Evolutionary conservation across 2,113 vertebrate genomes (phyloP), one percentile per base, ranked within the genome.

Genomic region (Pardalotus punctatus): DNA sequence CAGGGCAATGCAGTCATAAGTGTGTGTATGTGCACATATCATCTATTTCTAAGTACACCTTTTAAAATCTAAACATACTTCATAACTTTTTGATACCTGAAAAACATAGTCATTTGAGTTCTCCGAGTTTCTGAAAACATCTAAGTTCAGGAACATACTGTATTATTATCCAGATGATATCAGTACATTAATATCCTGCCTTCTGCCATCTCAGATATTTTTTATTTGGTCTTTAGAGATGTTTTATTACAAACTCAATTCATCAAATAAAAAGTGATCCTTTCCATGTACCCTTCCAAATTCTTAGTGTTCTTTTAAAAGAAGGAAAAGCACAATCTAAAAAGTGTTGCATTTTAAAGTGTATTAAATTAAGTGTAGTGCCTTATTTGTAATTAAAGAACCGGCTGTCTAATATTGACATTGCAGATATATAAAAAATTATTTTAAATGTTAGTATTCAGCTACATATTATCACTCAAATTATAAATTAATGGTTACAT

Each of bases 151-250:
- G 90, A 90, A 95, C 90, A 72, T 45, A 31, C 18, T 86, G 92
- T 92, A 83, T 95, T 96, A 90, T 93, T 95, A 88, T 27, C 88
- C 65, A 94, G 96, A 97, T 97, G 1, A 16, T 97, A 97, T 97
- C 94, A 81, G 40, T 78, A 65, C 40, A 54, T 79, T 97, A 96
- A 97, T 97, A 97, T 97, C 96, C 96, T 97, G 93, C 36, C 56
- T 95, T 93, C 72, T 86, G 64, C 36, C 56, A 64, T 90, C 79
- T 84, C 76, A 92, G 88, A 88, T 73, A 88, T 74, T 88, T 90
- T 91, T 71, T 76, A 76, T 92, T 93, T 90, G 47, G 76, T 94
- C 48, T 88, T 93, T 83, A 51, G 27, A 80, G 31, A 6, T 51
- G 74, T 90, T 93, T 94, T 91, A 81, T 96, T 84, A 86, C 71